phyloP scores from a whole-genome alignment of 2,888 invertebrate genomes.

The Encarsia formosa region DNA sequence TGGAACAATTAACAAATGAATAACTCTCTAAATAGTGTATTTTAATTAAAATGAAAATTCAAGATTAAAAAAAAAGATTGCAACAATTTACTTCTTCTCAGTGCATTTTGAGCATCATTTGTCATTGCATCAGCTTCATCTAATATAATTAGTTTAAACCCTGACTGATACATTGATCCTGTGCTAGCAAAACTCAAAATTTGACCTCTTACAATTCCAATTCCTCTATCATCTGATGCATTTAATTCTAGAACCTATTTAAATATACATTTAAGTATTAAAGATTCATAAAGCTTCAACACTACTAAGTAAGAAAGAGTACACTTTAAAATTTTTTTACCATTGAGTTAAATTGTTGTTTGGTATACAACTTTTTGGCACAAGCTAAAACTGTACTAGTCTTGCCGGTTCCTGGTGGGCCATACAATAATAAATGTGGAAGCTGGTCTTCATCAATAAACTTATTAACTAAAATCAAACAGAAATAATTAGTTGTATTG shows the following conservation, averaged over 20 bases:
- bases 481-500: neutral
- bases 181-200: conserved; percentile 96
- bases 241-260: conserved; percentile 81
- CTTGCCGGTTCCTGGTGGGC: conserved; percentile 98
- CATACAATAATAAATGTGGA: conserved; percentile 95
- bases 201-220: conserved; percentile 89
- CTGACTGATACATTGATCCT: conserved; percentile 87
- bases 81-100: conserved; percentile 75
- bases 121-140: conserved; percentile 99
- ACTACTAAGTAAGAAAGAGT: neutral
- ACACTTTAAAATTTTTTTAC: conserved; percentile 56
- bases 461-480: conserved; percentile 65
- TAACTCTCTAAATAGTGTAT: neutral
- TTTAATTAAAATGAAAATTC: conserved; percentile 9
- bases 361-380: conserved; percentile 85
- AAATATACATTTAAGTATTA: conserved; percentile 10
- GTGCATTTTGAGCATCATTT: conserved; percentile 97
- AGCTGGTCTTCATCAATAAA: conserved; percentile 88
- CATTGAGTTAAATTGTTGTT: conserved; percentile 90
- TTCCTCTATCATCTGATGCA: conserved; percentile 98
- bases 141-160: conserved; percentile 91
- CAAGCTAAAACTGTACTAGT: conserved; percentile 96
- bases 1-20: conserved; percentile 51
- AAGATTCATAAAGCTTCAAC: neutral
- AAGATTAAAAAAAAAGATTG: conserved; percentile 7